Evolutionary conservation across 2,888 invertebrate genomes (phyloP).

Genomic region (Eretmocerus hayati): DNA sequence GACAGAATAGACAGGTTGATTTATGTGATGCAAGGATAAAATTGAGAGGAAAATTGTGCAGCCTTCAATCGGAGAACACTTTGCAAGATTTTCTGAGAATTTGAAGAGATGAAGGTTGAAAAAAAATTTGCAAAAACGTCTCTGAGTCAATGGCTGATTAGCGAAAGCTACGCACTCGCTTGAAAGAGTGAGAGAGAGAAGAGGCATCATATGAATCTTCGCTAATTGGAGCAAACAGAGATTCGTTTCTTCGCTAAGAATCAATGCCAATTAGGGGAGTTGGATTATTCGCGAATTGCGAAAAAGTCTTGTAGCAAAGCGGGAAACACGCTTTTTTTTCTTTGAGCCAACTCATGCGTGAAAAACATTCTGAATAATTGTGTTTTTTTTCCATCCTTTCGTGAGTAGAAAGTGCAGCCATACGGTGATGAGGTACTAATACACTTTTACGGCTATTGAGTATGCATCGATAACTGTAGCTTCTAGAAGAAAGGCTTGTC

Average conservation of each 20-base stretch:
- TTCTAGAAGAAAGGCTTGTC: too few species aligned
- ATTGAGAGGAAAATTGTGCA: neutral
- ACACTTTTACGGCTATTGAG: too few species aligned
- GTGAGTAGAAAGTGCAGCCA: too few species aligned
- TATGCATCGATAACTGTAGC: too few species aligned
- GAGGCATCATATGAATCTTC: slow-evolving; percentile 13
- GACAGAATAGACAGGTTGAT: too few species aligned
- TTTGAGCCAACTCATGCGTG: too few species aligned
- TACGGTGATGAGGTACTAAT: too few species aligned
- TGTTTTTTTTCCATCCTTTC: too few species aligned
- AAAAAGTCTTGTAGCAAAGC: too few species aligned
- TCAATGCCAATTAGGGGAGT: slow-evolving; percentile 22
- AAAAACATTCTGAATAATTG: too few species aligned
- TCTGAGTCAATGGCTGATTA: slow-evolving; percentile 15
- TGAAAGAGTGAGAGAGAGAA: too few species aligned
- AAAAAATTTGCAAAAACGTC: slow-evolving; percentile 7
- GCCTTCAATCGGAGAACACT: neutral
- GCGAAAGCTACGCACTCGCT: slow-evolving; percentile 11
- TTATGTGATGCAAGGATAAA: neutral
- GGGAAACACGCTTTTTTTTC: neutral
- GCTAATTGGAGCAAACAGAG: slow-evolving; percentile 21
- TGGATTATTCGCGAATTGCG: too few species aligned
- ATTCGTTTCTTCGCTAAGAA: neutral
- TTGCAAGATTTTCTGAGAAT: neutral
- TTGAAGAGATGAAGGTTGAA: neutral